Conservation (phyloP, 1,140 invertebrate species). For the Conus ventricosus region DNA sequence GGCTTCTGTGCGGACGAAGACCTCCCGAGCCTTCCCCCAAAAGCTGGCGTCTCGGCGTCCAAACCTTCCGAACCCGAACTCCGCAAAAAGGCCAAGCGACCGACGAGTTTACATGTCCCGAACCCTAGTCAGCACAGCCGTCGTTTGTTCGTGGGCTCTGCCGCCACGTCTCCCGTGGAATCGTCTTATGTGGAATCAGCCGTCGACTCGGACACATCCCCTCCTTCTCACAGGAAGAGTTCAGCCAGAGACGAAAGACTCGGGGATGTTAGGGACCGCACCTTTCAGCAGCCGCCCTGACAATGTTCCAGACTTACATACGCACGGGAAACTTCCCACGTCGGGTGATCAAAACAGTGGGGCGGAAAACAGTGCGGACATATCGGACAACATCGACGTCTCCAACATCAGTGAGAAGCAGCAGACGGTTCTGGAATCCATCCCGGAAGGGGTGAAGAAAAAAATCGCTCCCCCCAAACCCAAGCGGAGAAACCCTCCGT, state of each 20-base stretch:
- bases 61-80: background rate
- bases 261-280: no score
- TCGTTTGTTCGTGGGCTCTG: background rate
- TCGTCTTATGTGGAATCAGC: background rate
- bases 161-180: background rate
- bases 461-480: constrained; percentile 16
- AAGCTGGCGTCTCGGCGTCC: background rate
- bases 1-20: background rate
- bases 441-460: background rate
- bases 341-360: background rate
- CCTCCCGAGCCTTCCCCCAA: background rate
- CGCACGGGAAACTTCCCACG: no score
- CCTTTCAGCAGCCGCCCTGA: no score
- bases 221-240: background rate
- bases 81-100: background rate
- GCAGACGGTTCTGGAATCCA: background rate
- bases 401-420: background rate
- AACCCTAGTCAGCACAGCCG: background rate
- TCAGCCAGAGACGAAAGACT: no score
- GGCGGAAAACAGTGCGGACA: background rate
- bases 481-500: constrained; percentile 18
- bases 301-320: no score
- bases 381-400: background rate
- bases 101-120: background rate
- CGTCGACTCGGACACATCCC: background rate